Evolutionary conservation across 1,140 invertebrate species (phyloP), one percentile per base, ranked within the genome.

Genomic region (Lysiphlebus fabarum): DNA sequence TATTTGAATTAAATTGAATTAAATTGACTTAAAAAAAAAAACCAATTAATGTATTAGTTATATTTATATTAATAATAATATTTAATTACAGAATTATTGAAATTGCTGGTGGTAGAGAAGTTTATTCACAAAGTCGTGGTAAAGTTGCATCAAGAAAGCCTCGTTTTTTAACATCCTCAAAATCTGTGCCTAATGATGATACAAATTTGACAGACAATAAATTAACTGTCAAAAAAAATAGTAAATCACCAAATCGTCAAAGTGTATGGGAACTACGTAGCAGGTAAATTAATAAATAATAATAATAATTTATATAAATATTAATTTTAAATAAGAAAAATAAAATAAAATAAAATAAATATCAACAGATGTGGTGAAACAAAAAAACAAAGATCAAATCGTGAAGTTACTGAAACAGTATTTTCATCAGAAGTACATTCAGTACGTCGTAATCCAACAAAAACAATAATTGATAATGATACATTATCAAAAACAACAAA

Each of bases 21-120:
- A 36, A 10, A 34, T 36, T 9, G 33, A 49, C 14, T 11, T 37
- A 38, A 51, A 38, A 37, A 49, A 7, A 36, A 51, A 12, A 36
- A 6, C 33, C 49, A 51, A 38, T 36, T 51, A 48, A 48, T 26
- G 49, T 51, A 37, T n/a, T 5, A 10, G 4, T 6, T 37, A n/a
- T 51, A 33, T 37, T 51, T 51, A 12, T 33, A 37, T 37, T 49
- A 36, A 10, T 49, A 36, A 33, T 54, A 33, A 56, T 49, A 51
- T 58, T 55, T 59, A 51, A 14, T 56, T 73, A 72, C 76, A 90
- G 90, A 76, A 91, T 92, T 74, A 91, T 92, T 77, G 90, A 93
- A 83, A 92, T 92, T 74, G 91, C 90, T 44, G 91, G 91, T 64
- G 91, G 91, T 55, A 82, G 90, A 55, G 90, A 93, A 78, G 83